Evolutionary conservation across 35 echinoderm and acorn worm species (phyloP).

Genomic region (Ophioderma brevispina): DNA sequence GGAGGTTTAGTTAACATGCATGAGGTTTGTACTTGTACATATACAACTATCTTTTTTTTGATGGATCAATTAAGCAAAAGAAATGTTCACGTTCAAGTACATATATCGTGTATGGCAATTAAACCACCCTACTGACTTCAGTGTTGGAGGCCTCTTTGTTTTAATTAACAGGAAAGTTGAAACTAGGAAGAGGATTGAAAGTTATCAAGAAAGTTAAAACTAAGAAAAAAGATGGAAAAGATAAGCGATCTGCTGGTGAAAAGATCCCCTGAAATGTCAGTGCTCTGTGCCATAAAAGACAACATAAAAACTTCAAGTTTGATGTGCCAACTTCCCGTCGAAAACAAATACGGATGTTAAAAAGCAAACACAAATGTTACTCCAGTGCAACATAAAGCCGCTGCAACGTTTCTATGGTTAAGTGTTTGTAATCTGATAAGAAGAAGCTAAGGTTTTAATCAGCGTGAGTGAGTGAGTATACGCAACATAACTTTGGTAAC

Average conservation of each 20-base stretch:
- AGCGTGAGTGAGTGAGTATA: slow-evolving; percentile 4
- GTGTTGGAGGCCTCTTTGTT: too few relatives aligned
- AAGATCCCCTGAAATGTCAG: background rate
- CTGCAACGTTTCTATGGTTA: background rate
- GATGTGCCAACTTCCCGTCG: background rate
- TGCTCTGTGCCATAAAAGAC: background rate
- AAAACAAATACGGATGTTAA: background rate
- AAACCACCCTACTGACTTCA: too few relatives aligned
- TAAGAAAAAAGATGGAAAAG: too few relatives aligned
- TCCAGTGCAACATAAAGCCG: background rate
- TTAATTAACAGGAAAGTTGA: too few relatives aligned
- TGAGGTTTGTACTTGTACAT: too few relatives aligned
- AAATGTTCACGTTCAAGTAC: too few relatives aligned
- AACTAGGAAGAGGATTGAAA: background rate
- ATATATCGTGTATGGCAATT: too few relatives aligned
- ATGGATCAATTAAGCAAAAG: too few relatives aligned
- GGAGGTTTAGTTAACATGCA: too few relatives aligned
- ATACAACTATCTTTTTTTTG: too few relatives aligned
- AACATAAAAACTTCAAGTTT: background rate
- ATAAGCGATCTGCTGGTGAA: background rate
- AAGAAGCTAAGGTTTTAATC: background rate
- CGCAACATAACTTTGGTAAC: background rate
- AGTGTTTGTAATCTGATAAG: background rate
- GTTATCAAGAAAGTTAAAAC: too few relatives aligned
- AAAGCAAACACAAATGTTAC: slow-evolving; percentile 5